Conservation (phyloP, 2,797 vertebrate species). For the Aplochiton taeniatus region DNA sequence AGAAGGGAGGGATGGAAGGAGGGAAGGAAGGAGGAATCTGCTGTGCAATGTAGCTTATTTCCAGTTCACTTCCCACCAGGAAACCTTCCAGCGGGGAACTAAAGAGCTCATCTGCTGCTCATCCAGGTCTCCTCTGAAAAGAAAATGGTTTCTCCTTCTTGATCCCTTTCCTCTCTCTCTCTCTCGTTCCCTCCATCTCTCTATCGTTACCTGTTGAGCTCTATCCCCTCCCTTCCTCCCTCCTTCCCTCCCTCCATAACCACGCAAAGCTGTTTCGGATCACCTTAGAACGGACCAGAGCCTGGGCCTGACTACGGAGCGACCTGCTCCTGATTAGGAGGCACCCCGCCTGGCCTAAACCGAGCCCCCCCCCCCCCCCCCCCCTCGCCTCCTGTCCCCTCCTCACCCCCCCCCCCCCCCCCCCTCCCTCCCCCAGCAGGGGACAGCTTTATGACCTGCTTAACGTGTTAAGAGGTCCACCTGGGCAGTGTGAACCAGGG, state of each 20-base stretch:
- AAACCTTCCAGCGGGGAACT: conserved; percentile 65
- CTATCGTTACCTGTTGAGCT: conserved; percentile 19
- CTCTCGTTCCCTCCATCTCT: conserved; percentile 17
- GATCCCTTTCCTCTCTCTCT: conserved; percentile 18
- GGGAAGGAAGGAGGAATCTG: conserved; percentile 55
- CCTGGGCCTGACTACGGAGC: conserved; percentile 33
- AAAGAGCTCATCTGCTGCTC: conserved; percentile 54
- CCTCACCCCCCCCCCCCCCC: neutral
- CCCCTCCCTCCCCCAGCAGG: conserved; percentile 15
- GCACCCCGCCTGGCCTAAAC: conserved; percentile 23
- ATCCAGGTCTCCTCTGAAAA: conserved; percentile 30
- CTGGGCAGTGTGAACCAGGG: conserved; percentile 30
- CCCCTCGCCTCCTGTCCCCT: conserved; percentile 11
- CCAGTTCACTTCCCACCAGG: conserved; percentile 73
- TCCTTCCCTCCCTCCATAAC: conserved; percentile 37
- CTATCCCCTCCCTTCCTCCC: conserved; percentile 26
- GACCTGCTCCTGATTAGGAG: conserved; percentile 58
- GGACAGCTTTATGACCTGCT: conserved; percentile 44
- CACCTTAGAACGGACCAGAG: conserved; percentile 30
- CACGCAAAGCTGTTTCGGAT: conserved; percentile 62
- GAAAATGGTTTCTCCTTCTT: neutral
- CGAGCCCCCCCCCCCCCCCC: conserved; percentile 11
- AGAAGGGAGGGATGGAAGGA: conserved; percentile 33
- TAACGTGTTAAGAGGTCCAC: conserved; percentile 46
- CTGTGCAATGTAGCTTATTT: conserved; percentile 72